Evolutionary conservation across 2,797 vertebrate species (phyloP), one percentile per base, ranked within the genome.

Genomic region (Pseudomugil tenellus): DNA sequence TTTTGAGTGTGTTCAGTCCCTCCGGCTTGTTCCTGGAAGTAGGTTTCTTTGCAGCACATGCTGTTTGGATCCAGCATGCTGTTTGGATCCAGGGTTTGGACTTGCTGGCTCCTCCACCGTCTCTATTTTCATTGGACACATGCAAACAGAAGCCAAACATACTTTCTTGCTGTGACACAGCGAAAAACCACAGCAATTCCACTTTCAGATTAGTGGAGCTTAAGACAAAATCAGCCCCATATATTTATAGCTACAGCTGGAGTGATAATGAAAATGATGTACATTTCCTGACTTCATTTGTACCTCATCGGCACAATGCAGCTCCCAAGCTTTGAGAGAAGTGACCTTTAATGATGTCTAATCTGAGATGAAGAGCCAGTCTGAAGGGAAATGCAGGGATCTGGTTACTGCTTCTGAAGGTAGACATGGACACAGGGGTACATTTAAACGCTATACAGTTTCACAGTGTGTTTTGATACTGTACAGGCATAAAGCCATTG

Each of bases 1-100:
- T 67, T 74, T 64, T 55, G 72, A 79, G 69, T 63, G 69, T 46
- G 65, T 55, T 72, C 17, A 56, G 73, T 76, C 70, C 76, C 80
- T 53, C 55, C 62, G 74, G 82, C 54, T 5, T 80, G 77, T 82
- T 76, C 81, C 74, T 60, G 84, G 81, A 86, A 84, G 67, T 74
- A 80, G 78, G 63, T 79, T 78, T 83, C 62, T 85, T 84, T 87
- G 60, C 83, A 80, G 62, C 77, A 64, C 73, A 74, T 12, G 34
- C 60, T 49, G 53, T 59, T 58, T 16, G 32, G 56, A 61, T 70
- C 76, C 71, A 70, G 62, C 73, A 74, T 12, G 34, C 60, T 49
- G 53, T 59, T 58, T 16, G 32, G 56, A 61, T 70, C 76, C 71
- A 70, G 62, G 67, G 61, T 62, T 26, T 49, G 8, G 14, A 48